These are phyloP conservation scores for Cordilura impudica DNA, from an alignment of 2,888 invertebrate species.

Conservation along the genomic window DNA sequence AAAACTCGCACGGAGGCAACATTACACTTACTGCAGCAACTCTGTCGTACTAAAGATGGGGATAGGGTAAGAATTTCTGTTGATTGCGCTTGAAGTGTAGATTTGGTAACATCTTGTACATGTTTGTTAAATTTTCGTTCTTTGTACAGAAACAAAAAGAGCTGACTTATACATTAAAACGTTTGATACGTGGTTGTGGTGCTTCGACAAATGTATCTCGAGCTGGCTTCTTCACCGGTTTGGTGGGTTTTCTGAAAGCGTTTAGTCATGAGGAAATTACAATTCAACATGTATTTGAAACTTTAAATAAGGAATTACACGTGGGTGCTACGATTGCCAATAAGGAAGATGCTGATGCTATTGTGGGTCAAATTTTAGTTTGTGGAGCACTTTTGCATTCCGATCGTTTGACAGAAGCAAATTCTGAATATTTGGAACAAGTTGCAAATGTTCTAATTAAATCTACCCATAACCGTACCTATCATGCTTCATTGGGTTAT, in stretches of 20 bases:
- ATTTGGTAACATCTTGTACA: too few relatives aligned
- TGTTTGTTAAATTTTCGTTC: conserved; percentile 7
- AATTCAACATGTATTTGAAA: conserved; percentile 80
- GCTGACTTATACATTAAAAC: conserved; percentile 82
- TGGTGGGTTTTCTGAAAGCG: conserved; percentile 81
- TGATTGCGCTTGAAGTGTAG: background rate
- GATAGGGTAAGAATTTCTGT: conserved; percentile 66
- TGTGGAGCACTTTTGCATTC: conserved; percentile 86
- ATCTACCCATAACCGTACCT: conserved; percentile 68
- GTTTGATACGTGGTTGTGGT: conserved; percentile 86
- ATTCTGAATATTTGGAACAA: conserved; percentile 79
- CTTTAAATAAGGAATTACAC: conserved; percentile 83
- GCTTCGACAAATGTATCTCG: conserved; percentile 82
- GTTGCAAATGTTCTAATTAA: conserved; percentile 76
- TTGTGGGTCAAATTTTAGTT: conserved; percentile 84
- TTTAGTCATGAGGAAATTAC: conserved; percentile 78
- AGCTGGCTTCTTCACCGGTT: conserved; percentile 84
- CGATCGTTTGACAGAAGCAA: conserved; percentile 79
- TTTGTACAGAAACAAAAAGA: conserved; percentile 83
- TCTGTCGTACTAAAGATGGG: conserved; percentile 65
- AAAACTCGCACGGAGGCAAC: conserved; percentile 67
- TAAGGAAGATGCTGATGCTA: conserved; percentile 86
- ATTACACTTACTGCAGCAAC: conserved; percentile 66
- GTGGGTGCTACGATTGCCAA: conserved; percentile 75
- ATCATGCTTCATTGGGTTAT: conserved; percentile 78